Conservation (phyloP, 2,113 vertebrate genomes). For the Galbula dea region DNA sequence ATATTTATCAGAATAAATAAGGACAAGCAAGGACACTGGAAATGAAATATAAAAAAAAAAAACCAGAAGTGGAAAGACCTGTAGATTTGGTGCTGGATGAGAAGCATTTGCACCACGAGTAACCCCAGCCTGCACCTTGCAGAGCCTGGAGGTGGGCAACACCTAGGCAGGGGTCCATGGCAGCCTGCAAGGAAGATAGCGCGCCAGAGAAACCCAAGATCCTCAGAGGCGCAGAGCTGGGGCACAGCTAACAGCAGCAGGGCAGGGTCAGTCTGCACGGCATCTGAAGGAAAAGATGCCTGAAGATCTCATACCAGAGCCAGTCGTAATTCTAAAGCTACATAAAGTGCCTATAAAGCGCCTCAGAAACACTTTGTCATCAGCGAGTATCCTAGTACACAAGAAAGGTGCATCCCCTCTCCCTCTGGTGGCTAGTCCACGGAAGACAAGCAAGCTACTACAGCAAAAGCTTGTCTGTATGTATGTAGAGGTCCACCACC, state of each 20-base stretch:
- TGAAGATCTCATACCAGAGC: background rate
- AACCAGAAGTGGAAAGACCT: background rate
- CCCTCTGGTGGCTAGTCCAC: background rate
- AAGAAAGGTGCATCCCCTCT: background rate
- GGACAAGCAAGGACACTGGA: background rate
- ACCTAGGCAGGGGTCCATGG: accelerated
- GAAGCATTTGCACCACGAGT: background rate
- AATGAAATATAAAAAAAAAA: background rate
- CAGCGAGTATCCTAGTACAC: background rate
- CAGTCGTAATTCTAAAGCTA: background rate
- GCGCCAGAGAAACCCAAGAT: accelerated
- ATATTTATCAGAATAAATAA: too few species aligned
- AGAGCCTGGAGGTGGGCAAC: background rate
- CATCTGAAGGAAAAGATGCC: background rate
- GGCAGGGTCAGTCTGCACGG: accelerated
- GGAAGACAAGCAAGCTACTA: background rate
- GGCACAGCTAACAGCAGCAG: background rate
- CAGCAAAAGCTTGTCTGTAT: accelerated
- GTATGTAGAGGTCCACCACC: too few species aligned
- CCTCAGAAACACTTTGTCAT: background rate
- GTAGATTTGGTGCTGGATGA: background rate
- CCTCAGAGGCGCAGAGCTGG: background rate
- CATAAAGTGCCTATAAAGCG: accelerated
- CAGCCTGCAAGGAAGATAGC: accelerated
- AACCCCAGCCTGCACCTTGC: background rate